Evolutionary conservation across 2,888 invertebrate species (phyloP), one percentile per base, ranked within the genome.

Genomic region (Zonitis immaculata): DNA sequence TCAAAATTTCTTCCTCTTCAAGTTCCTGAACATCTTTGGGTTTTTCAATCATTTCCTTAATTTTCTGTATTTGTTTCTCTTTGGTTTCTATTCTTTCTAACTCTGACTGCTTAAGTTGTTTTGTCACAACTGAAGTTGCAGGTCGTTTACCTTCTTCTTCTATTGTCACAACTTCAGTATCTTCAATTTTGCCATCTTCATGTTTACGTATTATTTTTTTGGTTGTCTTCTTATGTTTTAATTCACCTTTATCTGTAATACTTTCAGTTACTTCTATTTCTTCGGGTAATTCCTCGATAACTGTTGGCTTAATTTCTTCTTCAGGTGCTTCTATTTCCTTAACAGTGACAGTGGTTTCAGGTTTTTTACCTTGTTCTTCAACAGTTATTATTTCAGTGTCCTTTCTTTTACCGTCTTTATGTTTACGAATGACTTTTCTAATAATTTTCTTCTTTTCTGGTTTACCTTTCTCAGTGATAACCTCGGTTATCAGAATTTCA

Each of bases 381-480:
- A 74, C 66, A 0, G 70, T 74, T 8, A 69, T 67, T 65, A 78
- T 77, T 76, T 79, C 78, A 62, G 78, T 78, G 64, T 53, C 61
- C 65, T 66, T 65, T 65, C 64, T 71, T 52, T 69, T 69, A 7
- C 64, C 69, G 12, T 72, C 73, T 54, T 69, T 66, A 44, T 66
- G 70, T 58, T 72, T 76, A 32, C 61, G 67, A 30, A 68, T 58
- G 7, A 63, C 57, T 18, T 71, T 67, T 46, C 67, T 72, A 8
- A 52, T 51, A 12, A 59, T 50, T 45, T 52, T 63, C 44, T 59
- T 57, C 14, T 57, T 51, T 57, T 72, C 66, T 25, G 72, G 56
- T 16, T 65, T 67, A 26, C 63, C 63, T 71, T 76, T 65, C 51
- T 73, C 67, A 11, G 71, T 62, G 35, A 72, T 67, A 45, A 71